A percentile compares a stretch with the other conserved stretches of the same genome.
Evolutionary conservation across 2,113 vertebrate genomes (phyloP).

Genomic region (Platysteira castanea): DNA sequence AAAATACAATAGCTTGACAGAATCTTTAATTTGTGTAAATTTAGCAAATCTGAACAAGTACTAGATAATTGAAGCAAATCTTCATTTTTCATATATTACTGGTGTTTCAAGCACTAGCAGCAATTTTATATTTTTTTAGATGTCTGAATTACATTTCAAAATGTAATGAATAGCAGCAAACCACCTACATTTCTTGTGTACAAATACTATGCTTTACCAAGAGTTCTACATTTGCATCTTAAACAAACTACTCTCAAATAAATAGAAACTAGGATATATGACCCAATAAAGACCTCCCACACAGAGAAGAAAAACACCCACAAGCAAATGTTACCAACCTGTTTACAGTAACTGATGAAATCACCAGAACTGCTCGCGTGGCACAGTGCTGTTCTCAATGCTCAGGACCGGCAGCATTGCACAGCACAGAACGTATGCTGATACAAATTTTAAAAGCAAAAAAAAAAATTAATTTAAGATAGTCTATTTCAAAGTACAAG

Average conservation of each 20-base stretch:
- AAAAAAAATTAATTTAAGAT: background rate
- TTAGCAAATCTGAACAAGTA: background rate
- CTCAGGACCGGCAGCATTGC: background rate
- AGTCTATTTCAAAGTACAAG: no score
- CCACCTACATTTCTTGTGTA: background rate
- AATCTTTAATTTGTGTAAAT: background rate
- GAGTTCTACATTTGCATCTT: background rate
- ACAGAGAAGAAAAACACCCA: background rate
- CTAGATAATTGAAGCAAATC: background rate
- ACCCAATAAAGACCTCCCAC: background rate
- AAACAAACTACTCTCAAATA: background rate
- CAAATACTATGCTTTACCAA: background rate
- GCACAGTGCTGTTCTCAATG: background rate
- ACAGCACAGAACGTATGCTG: background rate
- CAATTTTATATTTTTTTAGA: background rate
- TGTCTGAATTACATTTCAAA: background rate
- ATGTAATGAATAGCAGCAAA: background rate
- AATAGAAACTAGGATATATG: background rate
- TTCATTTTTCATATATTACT: background rate
- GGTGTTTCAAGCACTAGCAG: background rate
- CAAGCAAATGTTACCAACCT: background rate
- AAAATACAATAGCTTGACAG: background rate
- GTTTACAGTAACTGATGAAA: background rate
- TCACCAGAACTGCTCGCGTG: rapidly evolving
- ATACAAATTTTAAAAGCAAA: background rate